Base-by-base conservation (phyloP, 2,797 vertebrate genomes). In the Protosalanx chinensis region DNA sequence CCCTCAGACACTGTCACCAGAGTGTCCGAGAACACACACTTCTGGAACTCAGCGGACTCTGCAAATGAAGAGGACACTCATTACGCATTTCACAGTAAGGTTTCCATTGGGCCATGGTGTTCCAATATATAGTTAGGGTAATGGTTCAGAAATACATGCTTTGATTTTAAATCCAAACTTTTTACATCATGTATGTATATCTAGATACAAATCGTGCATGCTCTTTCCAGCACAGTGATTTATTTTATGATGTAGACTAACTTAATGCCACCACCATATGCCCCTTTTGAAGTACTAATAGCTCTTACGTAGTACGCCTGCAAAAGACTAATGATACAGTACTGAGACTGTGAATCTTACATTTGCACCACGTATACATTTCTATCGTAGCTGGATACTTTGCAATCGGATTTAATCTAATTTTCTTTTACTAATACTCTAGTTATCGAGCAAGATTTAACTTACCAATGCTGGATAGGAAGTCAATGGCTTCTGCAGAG, bases 1-100 rank as follows among this genome's bases (percentile, higher is more conserved):
- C 81, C 82, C 30, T 91, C 88, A 0, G 93, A 92, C 72, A 93
- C 57, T 0, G 92, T 89, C 72, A 85, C 83, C 87, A 98, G 86
- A 0, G 87, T 89, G 88, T 99, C 97, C 0, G 91, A 56, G 74
- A 97, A 97, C 65, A 94, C 72, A 72, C 95, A 93, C 27, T 56
- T 77, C 66, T 91, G 80, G 79, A 97, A 77, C 76, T 97, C 94
- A 41, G 88, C 79, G 2, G 78, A 72, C 60, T 79, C 96, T 95
- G 81, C 29, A 71, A 23, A 51, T 18, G 69, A 27, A 60, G 35
- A 27, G 23, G 10, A 49, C 23, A 33, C 29, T 18, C 13, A 56
- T 15, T 29, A 67, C 27, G 57, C 13, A 41, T 15, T 58, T 4
- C 5, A 46, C 3, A 23, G 41, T 8, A 16, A 37, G 10, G 6